phyloP scores from a whole-genome alignment of 2,113 vertebrate genomes.

The Felis chaus region DNA sequence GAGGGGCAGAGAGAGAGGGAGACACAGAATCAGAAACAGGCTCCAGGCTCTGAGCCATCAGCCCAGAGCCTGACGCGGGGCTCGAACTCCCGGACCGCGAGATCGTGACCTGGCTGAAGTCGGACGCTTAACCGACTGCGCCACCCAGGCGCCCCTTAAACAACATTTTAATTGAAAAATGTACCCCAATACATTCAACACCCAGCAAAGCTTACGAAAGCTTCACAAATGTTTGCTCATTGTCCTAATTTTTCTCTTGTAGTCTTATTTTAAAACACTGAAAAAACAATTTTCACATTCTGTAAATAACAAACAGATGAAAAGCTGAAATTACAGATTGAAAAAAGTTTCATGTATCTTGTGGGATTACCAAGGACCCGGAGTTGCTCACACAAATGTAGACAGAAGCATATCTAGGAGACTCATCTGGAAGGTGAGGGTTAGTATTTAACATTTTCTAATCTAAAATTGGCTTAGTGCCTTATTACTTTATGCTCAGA shows the following conservation, averaged over 20 bases:
- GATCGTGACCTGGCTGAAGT: no score
- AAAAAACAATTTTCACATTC: background rate
- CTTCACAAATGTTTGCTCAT: background rate
- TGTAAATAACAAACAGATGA: background rate
- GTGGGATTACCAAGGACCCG: background rate
- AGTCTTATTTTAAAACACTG: background rate
- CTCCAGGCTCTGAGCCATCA: no score
- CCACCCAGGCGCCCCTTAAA: no score
- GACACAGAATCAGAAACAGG: no score
- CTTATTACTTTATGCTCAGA: background rate
- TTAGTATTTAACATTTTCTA: background rate
- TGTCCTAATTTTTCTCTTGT: background rate
- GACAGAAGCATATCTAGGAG: background rate
- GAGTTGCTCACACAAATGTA: background rate
- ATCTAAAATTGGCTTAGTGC: background rate
- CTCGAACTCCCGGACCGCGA: no score
- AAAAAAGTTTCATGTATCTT: background rate
- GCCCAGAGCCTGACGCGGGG: no score
- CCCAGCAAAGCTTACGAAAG: background rate
- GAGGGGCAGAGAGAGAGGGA: no score
- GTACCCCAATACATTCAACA: background rate
- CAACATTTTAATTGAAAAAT: constrained; percentile 38
- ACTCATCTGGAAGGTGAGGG: background rate
- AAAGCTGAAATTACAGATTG: background rate
- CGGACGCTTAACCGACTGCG: no score